Percentiles rank a stretch among this genome's conserved stretches.
phyloP scores from a whole-genome alignment of 1,140 invertebrate genomes.

The Phenacoccus solenopsis region DNA sequence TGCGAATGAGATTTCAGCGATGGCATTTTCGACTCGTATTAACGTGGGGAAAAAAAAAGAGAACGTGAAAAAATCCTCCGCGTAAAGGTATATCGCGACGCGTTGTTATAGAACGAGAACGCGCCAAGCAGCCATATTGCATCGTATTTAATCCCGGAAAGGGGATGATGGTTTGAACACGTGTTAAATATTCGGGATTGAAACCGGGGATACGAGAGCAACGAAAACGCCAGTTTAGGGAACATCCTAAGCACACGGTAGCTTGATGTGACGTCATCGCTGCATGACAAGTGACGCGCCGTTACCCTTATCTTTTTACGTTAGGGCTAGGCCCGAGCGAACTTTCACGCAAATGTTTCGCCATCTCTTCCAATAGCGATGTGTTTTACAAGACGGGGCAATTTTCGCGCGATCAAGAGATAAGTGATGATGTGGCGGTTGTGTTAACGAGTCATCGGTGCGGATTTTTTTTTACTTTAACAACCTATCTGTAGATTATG shows the following conservation, averaged over 20 bases:
- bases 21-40: too few relatives aligned
- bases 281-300: constrained; percentile 16
- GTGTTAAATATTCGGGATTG: constrained; percentile 14
- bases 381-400: neutral
- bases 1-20: too few relatives aligned
- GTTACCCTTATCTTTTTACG: constrained; percentile 17
- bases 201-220: neutral
- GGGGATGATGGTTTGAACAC: constrained; percentile 13
- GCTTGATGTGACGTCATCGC: constrained; percentile 14
- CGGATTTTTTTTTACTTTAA: too few relatives aligned
- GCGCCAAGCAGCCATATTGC: constrained; percentile 9
- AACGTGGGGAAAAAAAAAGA: neutral
- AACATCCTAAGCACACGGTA: constrained; percentile 8
- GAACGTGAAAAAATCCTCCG: too few relatives aligned
- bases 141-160: constrained; percentile 17
- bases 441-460: too few relatives aligned
- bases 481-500: too few relatives aligned
- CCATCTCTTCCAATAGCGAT: neutral
- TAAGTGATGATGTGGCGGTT: too few relatives aligned
- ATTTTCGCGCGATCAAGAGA: neutral
- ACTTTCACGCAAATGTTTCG: neutral
- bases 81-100: neutral
- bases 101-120: neutral
- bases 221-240: neutral
- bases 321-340: constrained; percentile 13